phyloP scores from a whole-genome alignment of 2,113 vertebrate genomes.

The Atlantisia rogersi region DNA sequence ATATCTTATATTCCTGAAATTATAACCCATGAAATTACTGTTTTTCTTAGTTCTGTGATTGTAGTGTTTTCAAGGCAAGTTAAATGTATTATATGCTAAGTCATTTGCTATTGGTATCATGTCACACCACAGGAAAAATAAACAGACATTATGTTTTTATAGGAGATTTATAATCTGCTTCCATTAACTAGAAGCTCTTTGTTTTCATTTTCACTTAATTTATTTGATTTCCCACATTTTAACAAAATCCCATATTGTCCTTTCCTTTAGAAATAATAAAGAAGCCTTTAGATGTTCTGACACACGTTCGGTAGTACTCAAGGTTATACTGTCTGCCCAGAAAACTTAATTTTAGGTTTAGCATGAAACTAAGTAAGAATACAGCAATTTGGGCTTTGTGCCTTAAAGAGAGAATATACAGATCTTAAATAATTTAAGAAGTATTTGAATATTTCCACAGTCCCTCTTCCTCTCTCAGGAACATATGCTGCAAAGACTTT shows the following conservation, averaged over 20 bases:
- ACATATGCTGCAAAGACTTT: conserved; percentile 1
- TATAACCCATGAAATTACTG: background rate
- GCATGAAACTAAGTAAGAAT: background rate
- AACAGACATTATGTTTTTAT: background rate
- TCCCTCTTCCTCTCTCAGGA: background rate
- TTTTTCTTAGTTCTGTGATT: background rate
- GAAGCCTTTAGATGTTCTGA: background rate
- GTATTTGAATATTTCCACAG: conserved; percentile 29
- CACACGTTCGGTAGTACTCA: background rate
- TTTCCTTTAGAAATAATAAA: conserved; percentile 5
- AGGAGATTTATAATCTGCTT: background rate
- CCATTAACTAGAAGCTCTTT: background rate
- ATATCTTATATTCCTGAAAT: background rate
- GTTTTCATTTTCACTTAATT: conserved; percentile 6
- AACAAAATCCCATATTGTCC: background rate
- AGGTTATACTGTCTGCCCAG: background rate
- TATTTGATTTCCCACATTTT: background rate
- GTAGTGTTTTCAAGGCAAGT: background rate
- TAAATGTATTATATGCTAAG: background rate
- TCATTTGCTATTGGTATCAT: background rate
- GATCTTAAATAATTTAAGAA: background rate
- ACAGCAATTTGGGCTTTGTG: background rate
- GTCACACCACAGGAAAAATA: background rate
- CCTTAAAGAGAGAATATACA: background rate
- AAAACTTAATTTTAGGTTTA: background rate